Conservation (phyloP, 2,797 vertebrate species). For the Cirrhinus molitorella region DNA sequence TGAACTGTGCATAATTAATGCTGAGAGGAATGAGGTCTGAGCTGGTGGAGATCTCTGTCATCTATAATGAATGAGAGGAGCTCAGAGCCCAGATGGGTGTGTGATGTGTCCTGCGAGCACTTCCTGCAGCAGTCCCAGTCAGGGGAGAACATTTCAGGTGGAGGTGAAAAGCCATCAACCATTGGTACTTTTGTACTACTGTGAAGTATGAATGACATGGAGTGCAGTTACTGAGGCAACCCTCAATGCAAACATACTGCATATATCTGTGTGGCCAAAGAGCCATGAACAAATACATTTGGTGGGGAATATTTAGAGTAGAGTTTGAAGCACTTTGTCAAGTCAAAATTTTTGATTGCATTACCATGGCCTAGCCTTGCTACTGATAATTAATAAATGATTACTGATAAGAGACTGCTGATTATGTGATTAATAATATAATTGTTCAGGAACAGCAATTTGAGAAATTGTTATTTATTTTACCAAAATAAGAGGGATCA, state of each 20-base stretch:
- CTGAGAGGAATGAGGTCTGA: slow-evolving; percentile 38
- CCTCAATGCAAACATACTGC: not conserved
- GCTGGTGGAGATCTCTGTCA: slow-evolving; percentile 36
- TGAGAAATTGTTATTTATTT: no score
- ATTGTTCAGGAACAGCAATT: not conserved
- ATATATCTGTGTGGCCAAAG: not conserved
- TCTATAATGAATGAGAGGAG: slow-evolving; percentile 54
- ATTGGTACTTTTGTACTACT: not conserved
- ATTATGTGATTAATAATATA: not conserved
- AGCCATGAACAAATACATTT: not conserved
- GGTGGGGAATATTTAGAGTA: not conserved
- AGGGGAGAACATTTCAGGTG: slow-evolving; percentile 12
- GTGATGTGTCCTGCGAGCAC: not conserved
- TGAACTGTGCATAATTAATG: slow-evolving; percentile 54
- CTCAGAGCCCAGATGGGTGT: slow-evolving; percentile 23
- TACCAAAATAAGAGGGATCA: no score
- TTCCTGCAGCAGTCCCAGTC: not conserved
- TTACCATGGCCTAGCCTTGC: not conserved
- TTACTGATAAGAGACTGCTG: not conserved
- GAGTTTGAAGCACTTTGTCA: not conserved
- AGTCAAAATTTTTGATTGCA: not conserved
- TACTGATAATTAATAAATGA: not conserved
- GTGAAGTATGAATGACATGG: not conserved
- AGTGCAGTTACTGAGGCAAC: not conserved
- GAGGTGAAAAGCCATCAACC: not conserved